phyloP scores from a whole-genome alignment of 2,888 invertebrate genomes.

The Drosophila diplacantha region DNA sequence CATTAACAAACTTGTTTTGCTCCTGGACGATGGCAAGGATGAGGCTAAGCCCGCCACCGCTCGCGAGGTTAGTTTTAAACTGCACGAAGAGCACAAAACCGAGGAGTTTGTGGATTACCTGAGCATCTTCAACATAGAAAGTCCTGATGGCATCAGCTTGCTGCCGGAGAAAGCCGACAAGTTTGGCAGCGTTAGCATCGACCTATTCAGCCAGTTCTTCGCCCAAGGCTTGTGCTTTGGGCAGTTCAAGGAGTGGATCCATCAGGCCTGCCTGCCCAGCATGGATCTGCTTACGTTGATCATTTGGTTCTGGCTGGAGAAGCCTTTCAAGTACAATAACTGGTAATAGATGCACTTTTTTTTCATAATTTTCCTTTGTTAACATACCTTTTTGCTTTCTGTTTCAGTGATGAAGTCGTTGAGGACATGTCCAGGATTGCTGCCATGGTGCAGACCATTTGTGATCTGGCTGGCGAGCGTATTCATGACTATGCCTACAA shows the following conservation, averaged over 20 bases:
- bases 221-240: constrained; percentile 77
- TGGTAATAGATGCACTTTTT: constrained; percentile 54
- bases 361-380: neutral
- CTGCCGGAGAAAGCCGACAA: constrained; percentile 72
- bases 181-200: constrained; percentile 70
- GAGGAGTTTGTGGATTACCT: constrained; percentile 81
- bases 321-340: constrained; percentile 78
- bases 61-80: constrained; percentile 81
- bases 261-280: constrained; percentile 73
- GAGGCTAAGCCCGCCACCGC: constrained; percentile 53
- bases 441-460: constrained; percentile 82
- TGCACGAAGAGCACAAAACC: constrained; percentile 76
- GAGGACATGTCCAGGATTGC: constrained; percentile 84
- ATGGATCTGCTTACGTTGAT: constrained; percentile 84
- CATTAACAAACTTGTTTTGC: constrained; percentile 82
- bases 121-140: constrained; percentile 70
- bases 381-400: neutral
- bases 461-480: constrained; percentile 81
- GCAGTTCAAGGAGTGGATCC: constrained; percentile 68
- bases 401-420: constrained; percentile 74
- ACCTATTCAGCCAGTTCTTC: constrained; percentile 71
- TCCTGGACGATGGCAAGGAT: constrained; percentile 75
- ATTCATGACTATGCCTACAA: constrained; percentile 81
- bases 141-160: constrained; percentile 72
- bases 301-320: constrained; percentile 85